phyloP scores from a whole-genome alignment of 2,797 vertebrate genomes.

The Acanthiza pusilla region DNA sequence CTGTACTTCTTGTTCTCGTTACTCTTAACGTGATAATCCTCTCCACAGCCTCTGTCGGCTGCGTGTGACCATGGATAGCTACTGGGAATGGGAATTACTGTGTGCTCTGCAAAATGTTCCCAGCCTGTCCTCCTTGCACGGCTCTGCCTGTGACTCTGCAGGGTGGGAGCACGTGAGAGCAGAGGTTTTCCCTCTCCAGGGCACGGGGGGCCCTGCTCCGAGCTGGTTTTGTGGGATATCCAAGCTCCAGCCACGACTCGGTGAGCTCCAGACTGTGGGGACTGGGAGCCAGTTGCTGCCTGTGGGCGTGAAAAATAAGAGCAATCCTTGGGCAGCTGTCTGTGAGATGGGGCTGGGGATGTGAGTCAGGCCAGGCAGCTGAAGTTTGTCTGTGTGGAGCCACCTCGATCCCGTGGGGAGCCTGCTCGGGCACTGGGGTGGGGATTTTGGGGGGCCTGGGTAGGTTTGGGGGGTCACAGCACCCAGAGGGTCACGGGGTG shows the following conservation, averaged over 20 bases:
- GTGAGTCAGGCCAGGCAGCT: slow-evolving; percentile 46
- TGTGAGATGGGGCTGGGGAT: not conserved
- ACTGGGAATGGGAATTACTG: not conserved
- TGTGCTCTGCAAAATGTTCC: not conserved
- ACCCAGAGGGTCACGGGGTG: accelerated
- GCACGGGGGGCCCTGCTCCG: not conserved
- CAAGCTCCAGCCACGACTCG: not conserved
- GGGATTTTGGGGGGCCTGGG: not conserved
- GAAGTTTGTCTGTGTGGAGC: not conserved
- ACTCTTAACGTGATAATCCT: not conserved
- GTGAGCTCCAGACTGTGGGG: not conserved
- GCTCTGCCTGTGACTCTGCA: not conserved
- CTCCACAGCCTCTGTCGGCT: not conserved
- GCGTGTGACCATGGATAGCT: not conserved
- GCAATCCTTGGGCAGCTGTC: slow-evolving; percentile 60
- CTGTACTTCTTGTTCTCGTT: slow-evolving; percentile 33
- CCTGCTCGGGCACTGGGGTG: accelerated
- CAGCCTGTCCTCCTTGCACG: not conserved
- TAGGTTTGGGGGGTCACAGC: not conserved
- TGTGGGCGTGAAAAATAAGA: slow-evolving; percentile 62
- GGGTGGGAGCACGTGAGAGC: not conserved
- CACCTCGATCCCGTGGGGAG: accelerated
- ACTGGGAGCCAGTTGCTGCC: slow-evolving; percentile 46
- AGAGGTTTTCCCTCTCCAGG: not conserved
- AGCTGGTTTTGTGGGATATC: not conserved